Base-by-base conservation (phyloP, 2,888 invertebrate genomes). In the Drosophila sordidapex region DNA sequence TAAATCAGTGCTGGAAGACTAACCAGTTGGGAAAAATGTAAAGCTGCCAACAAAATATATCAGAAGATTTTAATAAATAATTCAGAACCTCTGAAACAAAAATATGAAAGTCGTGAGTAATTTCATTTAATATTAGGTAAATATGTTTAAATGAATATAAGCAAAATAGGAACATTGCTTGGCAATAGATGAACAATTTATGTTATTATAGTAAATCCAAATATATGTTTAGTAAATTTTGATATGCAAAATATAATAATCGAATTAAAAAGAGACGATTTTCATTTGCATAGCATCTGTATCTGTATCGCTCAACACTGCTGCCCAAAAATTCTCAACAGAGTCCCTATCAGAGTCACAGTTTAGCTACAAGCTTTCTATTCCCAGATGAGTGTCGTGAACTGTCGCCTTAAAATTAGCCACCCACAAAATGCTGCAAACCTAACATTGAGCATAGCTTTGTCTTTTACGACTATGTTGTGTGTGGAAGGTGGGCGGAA, bases 401-500 rank as follows among this genome's bases (percentile, higher is more conserved):
- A 36, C 48, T 69, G 71, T 68, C 66, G 85, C 82, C 79, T 83
- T 79, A 71, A 89, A 89, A 85, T 77, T 77, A 60, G 69, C 61
- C 63, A 65, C 61, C 70, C 79, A 64, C 81, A 82, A 83, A 86
- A 74, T 58, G 71, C 67, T 72, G 75, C 84, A 81, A 87, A 73
- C 69, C 71, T 66, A 72, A 69, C 73, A 70, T 59, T 75, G 72
- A 80, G 75, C 79, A 81, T 48, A 79, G 83, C 86, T 87, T 88
- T 79, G 84, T 76, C 78, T 87, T 87, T 87, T 82, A 89, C 89
- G 87, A 89, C 82, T 74, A 89, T 79, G 87, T 83, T 69, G 43
- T 53, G 48, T 38, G 35, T 48, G n/a, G 11, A 2, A 15, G 49
- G 18, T 31, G 38, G 38, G 15, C 11, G 40, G 33, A 33, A 25